These are phyloP conservation scores for Spheniscus humboldti DNA, from an alignment of 2,797 vertebrate species.

Conservation along the genomic window DNA sequence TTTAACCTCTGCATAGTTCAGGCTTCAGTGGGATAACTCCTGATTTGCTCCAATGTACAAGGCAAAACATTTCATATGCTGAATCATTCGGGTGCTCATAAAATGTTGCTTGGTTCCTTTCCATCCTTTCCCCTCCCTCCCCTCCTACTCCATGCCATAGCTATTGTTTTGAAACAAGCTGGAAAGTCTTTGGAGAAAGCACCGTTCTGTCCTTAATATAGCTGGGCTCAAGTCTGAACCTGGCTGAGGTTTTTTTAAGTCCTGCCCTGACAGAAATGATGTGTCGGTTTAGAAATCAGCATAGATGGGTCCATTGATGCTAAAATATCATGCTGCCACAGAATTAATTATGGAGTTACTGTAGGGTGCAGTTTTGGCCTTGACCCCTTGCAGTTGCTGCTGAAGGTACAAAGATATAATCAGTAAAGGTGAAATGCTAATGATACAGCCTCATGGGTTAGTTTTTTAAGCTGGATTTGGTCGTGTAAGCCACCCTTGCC, in stretches of 20 bases:
- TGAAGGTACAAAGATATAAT: not conserved
- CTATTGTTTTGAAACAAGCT: not conserved
- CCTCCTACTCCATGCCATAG: fast-evolving
- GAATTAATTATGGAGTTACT: not conserved
- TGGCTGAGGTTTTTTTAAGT: not conserved
- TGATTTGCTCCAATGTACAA: not conserved
- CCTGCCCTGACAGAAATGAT: not conserved
- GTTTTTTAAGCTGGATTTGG: not conserved
- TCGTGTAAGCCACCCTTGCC: not conserved
- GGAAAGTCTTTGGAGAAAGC: not conserved
- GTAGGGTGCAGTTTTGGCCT: not conserved
- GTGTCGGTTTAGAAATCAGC: not conserved
- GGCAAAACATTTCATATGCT: not conserved
- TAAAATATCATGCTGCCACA: not conserved
- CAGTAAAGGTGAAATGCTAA: not conserved
- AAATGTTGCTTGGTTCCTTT: not conserved
- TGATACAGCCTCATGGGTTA: not conserved
- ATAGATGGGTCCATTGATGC: not conserved
- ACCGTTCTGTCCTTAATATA: not conserved
- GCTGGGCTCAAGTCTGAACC: not conserved
- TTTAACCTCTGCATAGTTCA: not conserved
- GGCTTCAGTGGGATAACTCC: not conserved
- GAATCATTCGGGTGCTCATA: not conserved
- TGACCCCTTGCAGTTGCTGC: not conserved
- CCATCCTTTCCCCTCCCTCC: not conserved